Evolutionary conservation across 2,888 invertebrate genomes (phyloP).

Genomic region (Oscheius onirici): DNA sequence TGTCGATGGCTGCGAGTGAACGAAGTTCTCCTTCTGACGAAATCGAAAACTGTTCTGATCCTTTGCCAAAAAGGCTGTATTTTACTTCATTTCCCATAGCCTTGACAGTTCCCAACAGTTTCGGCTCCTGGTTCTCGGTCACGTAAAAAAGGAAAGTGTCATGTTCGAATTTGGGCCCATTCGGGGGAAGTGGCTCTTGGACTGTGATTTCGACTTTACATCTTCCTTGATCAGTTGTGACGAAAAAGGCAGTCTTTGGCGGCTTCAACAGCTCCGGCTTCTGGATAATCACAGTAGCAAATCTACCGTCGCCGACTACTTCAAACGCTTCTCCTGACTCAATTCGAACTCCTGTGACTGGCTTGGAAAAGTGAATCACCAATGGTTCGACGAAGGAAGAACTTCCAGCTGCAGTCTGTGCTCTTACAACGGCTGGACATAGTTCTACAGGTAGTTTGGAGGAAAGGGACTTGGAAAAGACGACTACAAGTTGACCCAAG

Average conservation of each 20-base stretch:
- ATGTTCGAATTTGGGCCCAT: slow-evolving; percentile 35
- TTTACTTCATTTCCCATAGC: slow-evolving; percentile 9
- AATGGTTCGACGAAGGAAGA: slow-evolving; percentile 34
- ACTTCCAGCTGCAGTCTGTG: slow-evolving; percentile 32
- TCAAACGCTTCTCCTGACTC: slow-evolving; percentile 10
- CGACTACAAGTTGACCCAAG: not conserved
- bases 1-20: slow-evolving; percentile 42
- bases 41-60: slow-evolving; percentile 42
- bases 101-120: slow-evolving; percentile 38
- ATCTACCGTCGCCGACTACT: not conserved
- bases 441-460: too few relatives aligned
- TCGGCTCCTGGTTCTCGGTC: slow-evolving; percentile 41
- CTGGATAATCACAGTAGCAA: not conserved
- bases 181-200: not conserved
- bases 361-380: slow-evolving; percentile 20
- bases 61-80: slow-evolving; percentile 31
- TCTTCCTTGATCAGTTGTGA: slow-evolving; percentile 17
- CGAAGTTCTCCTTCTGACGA: slow-evolving; percentile 39
- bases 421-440: slow-evolving; percentile 34
- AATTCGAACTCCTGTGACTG: slow-evolving; percentile 3
- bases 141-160: slow-evolving; percentile 41
- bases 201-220: slow-evolving; percentile 19
- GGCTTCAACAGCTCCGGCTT: slow-evolving; percentile 4
- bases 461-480: not conserved
- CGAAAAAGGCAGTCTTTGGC: not conserved